phyloP scores from a whole-genome alignment of 2,888 invertebrate genomes.

The Thera britannica region DNA sequence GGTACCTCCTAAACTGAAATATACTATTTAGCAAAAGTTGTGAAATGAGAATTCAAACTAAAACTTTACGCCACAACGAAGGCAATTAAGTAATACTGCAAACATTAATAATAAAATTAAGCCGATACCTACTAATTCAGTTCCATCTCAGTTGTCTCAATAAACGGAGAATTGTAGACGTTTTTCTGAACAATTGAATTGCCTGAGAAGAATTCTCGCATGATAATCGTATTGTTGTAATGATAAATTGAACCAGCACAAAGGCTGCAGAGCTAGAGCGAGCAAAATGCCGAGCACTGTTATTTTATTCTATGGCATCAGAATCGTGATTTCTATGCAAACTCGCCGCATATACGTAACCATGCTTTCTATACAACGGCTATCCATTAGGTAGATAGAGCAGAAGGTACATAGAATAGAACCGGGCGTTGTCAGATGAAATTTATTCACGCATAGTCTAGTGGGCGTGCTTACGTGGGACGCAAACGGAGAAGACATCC shows the following conservation, averaged over 20 bases:
- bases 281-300: slow-evolving; percentile 16
- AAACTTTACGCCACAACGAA: slow-evolving; percentile 10
- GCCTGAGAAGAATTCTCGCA: slow-evolving; percentile 56
- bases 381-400: slow-evolving; percentile 36
- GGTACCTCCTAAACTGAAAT: neutral
- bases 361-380: slow-evolving; percentile 1
- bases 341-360: slow-evolving; percentile 11
- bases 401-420: slow-evolving; percentile 26
- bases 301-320: slow-evolving; percentile 14
- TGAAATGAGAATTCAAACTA: neutral
- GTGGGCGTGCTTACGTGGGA: slow-evolving; percentile 71
- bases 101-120: slow-evolving; percentile 32
- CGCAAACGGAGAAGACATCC: slow-evolving; percentile 54
- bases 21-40: neutral
- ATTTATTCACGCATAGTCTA: slow-evolving; percentile 68
- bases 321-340: slow-evolving; percentile 22
- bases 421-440: slow-evolving; percentile 64
- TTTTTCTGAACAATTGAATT: slow-evolving; percentile 49
- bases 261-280: slow-evolving; percentile 21
- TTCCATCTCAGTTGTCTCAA: slow-evolving; percentile 43
- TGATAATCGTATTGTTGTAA: slow-evolving; percentile 47
- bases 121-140: slow-evolving; percentile 34
- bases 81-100: slow-evolving; percentile 12
- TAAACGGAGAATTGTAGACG: slow-evolving; percentile 39
- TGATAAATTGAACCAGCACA: slow-evolving; percentile 38